Evolutionary conservation across 2,888 invertebrate genomes (phyloP), one percentile per base, ranked within the genome.

Genomic region (Sinodicranocentrus sp.): DNA sequence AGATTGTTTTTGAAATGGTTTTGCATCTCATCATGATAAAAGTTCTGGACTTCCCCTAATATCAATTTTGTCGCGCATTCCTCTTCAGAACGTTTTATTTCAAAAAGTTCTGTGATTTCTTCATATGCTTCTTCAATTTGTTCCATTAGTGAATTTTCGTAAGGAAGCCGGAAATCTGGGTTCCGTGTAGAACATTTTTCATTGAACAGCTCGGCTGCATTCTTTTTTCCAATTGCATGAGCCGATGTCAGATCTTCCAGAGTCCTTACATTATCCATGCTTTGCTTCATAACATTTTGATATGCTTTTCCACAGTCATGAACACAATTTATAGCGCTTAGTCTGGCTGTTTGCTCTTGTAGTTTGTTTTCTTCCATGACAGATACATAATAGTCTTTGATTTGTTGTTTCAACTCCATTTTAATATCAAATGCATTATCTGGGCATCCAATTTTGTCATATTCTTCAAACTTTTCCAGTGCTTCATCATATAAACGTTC

Each of bases 11-110:
- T 65, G 17, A 52, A 76, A n/a, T 84, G 75, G 19, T 71, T 83
- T 8, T 43, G 26, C 82, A 84, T 86, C 23, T 85, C 85, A 10
- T 84, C 84, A n/a, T 75, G 71, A 33, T 85, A 85, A 0, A 17
- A 33, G 10, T 77, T 67, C 0, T 70, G 73, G n/a, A 67, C 79
- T 1, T 72, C 67, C 1, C 68, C 2, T 13, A 63, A 21, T 5
- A 79, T 54, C 2, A 10, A 57, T 15, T 75, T 73, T 0, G 54
- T 76, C 5, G 23, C 68, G 0, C 19, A 6, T 3, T 71, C 68
- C 17, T 80, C 65, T 10, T 84, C 26, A 5, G 23, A 6, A 2
- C 21, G 1, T 26, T 26, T 67, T 67, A 80, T 25, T 17, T 73
- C 67, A 21, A 73, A 44, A 15, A 59, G 1, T 1, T 73, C 67